phyloP scores from a whole-genome alignment of 92 coral and sea anemone species.

The Pocillopora grandis region DNA sequence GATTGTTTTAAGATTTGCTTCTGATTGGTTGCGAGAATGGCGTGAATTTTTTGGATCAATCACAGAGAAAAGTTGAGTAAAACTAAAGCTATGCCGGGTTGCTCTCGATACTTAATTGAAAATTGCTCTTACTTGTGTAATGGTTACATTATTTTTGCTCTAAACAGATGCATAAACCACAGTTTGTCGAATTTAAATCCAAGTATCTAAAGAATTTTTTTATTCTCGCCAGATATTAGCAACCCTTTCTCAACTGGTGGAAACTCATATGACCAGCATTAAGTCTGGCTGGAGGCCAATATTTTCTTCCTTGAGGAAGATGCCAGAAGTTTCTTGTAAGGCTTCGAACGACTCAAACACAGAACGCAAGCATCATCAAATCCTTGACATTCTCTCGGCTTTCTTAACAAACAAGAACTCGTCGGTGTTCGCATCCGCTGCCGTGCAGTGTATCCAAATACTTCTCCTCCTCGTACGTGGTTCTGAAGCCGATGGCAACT shows the following conservation, averaged over 20 bases:
- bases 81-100: neutral
- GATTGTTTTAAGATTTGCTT: too few species aligned
- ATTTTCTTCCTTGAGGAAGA: conserved; percentile 73
- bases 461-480: conserved; percentile 88
- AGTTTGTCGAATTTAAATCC: too few species aligned
- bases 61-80: too few species aligned
- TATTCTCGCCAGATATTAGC: conserved; percentile 63
- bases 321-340: conserved; percentile 54
- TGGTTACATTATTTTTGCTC: too few species aligned
- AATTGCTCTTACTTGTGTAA: neutral
- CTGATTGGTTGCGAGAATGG: too few species aligned
- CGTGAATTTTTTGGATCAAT: too few species aligned
- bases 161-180: too few species aligned
- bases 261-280: conserved; percentile 72
- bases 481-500: conserved; percentile 66
- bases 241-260: conserved; percentile 77
- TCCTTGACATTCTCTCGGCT: conserved; percentile 80
- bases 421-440: conserved; percentile 92
- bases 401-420: conserved; percentile 91
- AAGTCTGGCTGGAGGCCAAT: conserved; percentile 99
- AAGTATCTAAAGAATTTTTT: too few species aligned
- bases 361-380: conserved; percentile 71
- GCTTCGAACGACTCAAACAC: conserved; percentile 55
- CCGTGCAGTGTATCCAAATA: conserved; percentile 88
- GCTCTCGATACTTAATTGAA: too few species aligned